Percentiles rank a stretch among this genome's conserved stretches.
Conservation (phyloP, 1,140 invertebrate genomes). For the Mya arenaria region DNA sequence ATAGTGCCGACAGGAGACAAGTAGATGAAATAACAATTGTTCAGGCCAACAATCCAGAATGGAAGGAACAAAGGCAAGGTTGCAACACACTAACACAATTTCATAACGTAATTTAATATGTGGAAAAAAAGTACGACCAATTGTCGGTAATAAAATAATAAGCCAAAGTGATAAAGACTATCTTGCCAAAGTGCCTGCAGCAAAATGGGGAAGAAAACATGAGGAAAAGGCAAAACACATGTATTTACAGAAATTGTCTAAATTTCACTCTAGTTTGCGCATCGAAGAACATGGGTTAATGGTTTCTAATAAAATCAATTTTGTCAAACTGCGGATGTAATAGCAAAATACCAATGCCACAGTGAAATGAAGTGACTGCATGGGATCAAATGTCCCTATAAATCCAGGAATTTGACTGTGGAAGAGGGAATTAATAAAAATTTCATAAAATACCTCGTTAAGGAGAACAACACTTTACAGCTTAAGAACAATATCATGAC, state of each 20-base stretch:
- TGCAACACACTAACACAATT: background rate
- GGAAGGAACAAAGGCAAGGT: background rate
- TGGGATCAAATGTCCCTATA: slow-evolving; percentile 8
- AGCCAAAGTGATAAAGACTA: background rate
- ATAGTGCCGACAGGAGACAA: background rate
- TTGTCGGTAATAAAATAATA: background rate
- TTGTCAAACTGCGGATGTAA: slow-evolving; percentile 17
- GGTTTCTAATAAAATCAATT: slow-evolving; percentile 1
- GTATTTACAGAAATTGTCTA: background rate
- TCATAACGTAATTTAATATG: background rate
- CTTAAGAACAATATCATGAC: background rate
- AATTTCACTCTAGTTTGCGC: background rate
- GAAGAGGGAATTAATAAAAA: background rate
- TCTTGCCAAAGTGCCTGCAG: background rate
- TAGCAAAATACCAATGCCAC: background rate
- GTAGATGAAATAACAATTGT: background rate
- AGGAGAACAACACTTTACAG: background rate
- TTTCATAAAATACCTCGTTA: slow-evolving; percentile 14
- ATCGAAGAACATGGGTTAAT: background rate
- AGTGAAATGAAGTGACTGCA: background rate
- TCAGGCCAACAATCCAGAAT: background rate
- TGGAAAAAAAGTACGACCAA: background rate
- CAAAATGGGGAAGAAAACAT: slow-evolving; percentile 19
- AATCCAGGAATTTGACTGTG: background rate
- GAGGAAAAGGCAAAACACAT: background rate